Percentiles rank a stretch among this genome's conserved stretches.
These are phyloP conservation scores for Hippocampus mohnikei DNA, from an alignment of 2,113 vertebrate species.

Conservation along the genomic window DNA sequence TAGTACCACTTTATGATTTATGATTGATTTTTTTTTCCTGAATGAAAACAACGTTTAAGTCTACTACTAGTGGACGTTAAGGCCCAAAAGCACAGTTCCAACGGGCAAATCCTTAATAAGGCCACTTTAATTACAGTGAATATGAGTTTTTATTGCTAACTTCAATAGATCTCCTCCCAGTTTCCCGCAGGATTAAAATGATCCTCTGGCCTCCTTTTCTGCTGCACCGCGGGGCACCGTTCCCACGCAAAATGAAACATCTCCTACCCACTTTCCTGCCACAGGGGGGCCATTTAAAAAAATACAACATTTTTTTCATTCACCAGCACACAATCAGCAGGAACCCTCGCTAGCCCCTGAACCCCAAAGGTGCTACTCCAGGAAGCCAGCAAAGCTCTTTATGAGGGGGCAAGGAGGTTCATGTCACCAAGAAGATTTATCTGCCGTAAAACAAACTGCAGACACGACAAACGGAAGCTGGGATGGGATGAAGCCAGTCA, in stretches of 20 bases:
- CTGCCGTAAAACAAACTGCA: slow-evolving; percentile 48
- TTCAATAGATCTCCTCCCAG: slow-evolving; percentile 27
- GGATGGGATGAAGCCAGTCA: slow-evolving; percentile 37
- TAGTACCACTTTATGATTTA: not conserved
- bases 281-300: slow-evolving; percentile 45
- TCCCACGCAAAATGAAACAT: slow-evolving; percentile 59
- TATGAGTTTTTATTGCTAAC: slow-evolving; percentile 9
- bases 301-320: slow-evolving; percentile 19
- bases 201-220: slow-evolving; percentile 38
- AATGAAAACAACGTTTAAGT: not conserved
- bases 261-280: slow-evolving; percentile 49
- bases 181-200: slow-evolving; percentile 44
- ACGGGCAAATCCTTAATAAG: slow-evolving; percentile 25
- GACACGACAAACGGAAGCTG: slow-evolving; percentile 44
- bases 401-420: slow-evolving; percentile 51
- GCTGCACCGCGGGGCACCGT: slow-evolving; percentile 38
- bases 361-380: slow-evolving; percentile 57
- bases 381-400: slow-evolving; percentile 63
- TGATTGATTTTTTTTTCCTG: not conserved
- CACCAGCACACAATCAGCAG: slow-evolving; percentile 42
- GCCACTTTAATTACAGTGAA: slow-evolving; percentile 19
- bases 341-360: slow-evolving; percentile 25
- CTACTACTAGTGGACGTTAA: not conserved
- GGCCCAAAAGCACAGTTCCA: slow-evolving; percentile 1
- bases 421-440: slow-evolving; percentile 55